phyloP scores from a whole-genome alignment of 92 coral and sea anemone genomes.

The Umimayanthus kanabou region DNA sequence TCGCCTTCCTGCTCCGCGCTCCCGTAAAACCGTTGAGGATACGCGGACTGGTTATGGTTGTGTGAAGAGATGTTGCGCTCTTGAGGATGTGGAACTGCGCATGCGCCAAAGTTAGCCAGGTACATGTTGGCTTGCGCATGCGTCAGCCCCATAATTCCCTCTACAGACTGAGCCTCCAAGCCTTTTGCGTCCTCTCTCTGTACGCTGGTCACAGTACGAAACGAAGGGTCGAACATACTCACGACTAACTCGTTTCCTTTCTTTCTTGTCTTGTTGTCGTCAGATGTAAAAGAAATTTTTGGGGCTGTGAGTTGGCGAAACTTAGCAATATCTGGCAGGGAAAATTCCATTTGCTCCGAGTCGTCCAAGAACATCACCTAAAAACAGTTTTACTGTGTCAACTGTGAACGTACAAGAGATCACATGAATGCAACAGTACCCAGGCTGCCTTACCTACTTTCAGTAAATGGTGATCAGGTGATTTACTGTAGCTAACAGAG shows the following conservation, averaged over 20 bases:
- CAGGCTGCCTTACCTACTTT: too few relatives aligned
- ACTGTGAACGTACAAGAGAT: too few relatives aligned
- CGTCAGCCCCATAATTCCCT: neutral
- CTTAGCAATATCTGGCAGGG: neutral
- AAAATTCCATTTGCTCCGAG: neutral
- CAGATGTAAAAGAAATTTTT: neutral
- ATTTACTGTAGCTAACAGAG: too few relatives aligned
- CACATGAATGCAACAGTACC: neutral
- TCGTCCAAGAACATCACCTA: neutral
- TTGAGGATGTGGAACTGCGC: neutral
- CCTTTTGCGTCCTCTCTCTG: neutral
- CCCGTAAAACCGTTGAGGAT: neutral
- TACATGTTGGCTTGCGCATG: neutral
- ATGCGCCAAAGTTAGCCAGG: neutral
- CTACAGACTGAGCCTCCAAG: neutral
- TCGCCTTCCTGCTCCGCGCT: neutral
- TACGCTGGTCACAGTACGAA: neutral
- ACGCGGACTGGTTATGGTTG: neutral
- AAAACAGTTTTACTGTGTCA: neutral
- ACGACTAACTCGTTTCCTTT: neutral
- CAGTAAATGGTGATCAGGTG: neutral
- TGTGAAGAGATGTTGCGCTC: neutral
- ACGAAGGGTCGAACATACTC: neutral
- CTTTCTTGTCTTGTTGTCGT: neutral
- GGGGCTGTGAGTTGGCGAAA: neutral